A percentile compares a stretch with the other conserved stretches of the same genome.
Conservation (phyloP, 1,140 invertebrate species). For the Drosophila nikananu region DNA sequence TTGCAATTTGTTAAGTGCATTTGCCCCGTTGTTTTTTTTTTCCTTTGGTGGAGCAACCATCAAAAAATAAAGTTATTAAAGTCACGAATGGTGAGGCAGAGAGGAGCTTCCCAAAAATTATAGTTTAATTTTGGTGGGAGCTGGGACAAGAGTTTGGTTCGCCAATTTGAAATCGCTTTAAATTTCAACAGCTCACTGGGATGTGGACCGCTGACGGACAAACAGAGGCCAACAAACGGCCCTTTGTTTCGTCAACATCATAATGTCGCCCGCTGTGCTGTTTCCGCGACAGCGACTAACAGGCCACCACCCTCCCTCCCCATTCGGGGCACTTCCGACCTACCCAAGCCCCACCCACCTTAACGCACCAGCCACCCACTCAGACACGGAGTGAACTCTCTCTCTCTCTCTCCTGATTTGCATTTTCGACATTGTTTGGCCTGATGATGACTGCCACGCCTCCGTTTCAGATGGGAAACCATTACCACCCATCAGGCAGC, state of each 20-base stretch:
- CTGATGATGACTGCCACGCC: constrained; percentile 37
- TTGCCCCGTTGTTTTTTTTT: constrained; percentile 16
- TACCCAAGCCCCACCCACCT: not conserved
- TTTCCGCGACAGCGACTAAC: constrained; percentile 42
- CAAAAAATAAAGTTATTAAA: constrained; percentile 77
- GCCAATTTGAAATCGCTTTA: constrained; percentile 26
- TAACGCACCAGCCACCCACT: constrained; percentile 5
- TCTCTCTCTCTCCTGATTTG: constrained; percentile 52
- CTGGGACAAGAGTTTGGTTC: not conserved
- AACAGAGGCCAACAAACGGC: constrained; percentile 38
- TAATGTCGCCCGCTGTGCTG: constrained; percentile 45
- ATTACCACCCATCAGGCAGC: constrained; percentile 9
- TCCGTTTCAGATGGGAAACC: constrained; percentile 22
- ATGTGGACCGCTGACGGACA: constrained; percentile 28
- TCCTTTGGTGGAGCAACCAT: constrained; percentile 14
- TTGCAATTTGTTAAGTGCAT: constrained; percentile 79
- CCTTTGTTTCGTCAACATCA: constrained; percentile 54
- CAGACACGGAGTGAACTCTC: constrained; percentile 17
- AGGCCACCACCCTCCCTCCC: constrained; percentile 2
- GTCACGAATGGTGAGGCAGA: constrained; percentile 23
- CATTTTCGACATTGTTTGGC: constrained; percentile 74
- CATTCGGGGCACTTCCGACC: constrained; percentile 6
- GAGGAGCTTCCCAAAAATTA: not conserved
- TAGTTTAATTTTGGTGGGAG: not conserved
- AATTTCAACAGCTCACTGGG: constrained; percentile 12